Percentiles rank a stretch among this genome's conserved stretches.
Conservation (phyloP, 2,113 vertebrate genomes). For the Micromys minutus region DNA sequence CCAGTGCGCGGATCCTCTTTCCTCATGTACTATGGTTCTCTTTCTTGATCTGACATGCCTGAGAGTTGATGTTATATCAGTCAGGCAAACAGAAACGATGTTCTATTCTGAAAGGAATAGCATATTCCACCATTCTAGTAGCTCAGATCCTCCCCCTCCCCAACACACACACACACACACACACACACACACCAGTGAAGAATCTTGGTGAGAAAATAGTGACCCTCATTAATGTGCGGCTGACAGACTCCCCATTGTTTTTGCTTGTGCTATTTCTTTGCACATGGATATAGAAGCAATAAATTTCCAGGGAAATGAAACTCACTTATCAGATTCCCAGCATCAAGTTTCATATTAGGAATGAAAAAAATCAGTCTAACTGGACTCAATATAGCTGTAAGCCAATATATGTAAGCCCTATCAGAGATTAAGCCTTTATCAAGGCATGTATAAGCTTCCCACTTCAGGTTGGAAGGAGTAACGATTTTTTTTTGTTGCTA, state of each 20-base stretch:
- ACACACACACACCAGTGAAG: conserved; percentile 45
- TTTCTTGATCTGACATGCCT: conserved; percentile 50
- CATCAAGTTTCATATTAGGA: conserved; percentile 88
- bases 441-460: conserved; percentile 61
- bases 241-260: conserved; percentile 85
- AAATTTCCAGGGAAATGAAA: conserved; percentile 91
- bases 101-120: conserved; percentile 66
- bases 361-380: conserved; percentile 81
- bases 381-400: conserved; percentile 83
- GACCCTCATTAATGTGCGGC: conserved; percentile 81
- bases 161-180: not conserved
- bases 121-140: conserved; percentile 54
- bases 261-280: conserved; percentile 85
- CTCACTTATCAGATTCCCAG: conserved; percentile 89
- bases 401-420: conserved; percentile 82
- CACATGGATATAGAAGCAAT: conserved; percentile 87
- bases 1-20: not conserved
- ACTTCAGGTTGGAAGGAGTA: conserved; percentile 74
- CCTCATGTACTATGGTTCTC: not conserved
- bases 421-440: conserved; percentile 80
- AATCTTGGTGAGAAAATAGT: conserved; percentile 80
- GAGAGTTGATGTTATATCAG: not conserved
- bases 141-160: conserved; percentile 58
- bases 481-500: conserved; percentile 72
- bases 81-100: conserved; percentile 49